phyloP scores from a whole-genome alignment of 2,113 vertebrate genomes.

The Anolis carolinensis region DNA sequence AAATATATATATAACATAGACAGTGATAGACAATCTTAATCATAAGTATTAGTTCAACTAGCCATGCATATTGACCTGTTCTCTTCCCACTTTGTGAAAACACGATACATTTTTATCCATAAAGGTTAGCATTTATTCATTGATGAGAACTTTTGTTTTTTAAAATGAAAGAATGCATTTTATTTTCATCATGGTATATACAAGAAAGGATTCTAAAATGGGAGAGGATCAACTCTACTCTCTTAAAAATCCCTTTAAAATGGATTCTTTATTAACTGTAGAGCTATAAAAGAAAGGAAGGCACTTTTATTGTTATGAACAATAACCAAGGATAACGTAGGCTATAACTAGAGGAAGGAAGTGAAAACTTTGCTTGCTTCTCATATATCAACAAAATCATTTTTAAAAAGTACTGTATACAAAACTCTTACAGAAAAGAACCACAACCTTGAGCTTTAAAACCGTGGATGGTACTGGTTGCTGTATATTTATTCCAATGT shows the following conservation, averaged over 20 bases:
- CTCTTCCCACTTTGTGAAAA: neutral
- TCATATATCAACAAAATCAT: neutral
- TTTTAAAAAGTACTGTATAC: neutral
- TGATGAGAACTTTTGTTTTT: neutral
- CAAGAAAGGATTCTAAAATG: neutral
- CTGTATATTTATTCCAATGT: neutral
- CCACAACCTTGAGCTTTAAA: neutral
- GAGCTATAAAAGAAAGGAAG: neutral
- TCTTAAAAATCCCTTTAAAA: neutral
- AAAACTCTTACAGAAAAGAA: neutral
- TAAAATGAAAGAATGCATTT: neutral
- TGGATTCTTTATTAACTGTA: neutral
- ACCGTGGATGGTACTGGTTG: neutral
- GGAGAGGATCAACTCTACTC: neutral
- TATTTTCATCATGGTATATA: neutral
- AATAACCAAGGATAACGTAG: neutral
- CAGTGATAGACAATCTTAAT: too few species aligned
- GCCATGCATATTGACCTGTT: neutral
- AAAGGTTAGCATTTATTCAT: neutral
- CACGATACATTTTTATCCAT: neutral
- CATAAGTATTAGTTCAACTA: neutral
- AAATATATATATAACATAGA: neutral
- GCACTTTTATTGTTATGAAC: neutral
- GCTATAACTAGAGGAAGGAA: neutral
- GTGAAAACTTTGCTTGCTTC: neutral